Conservation (phyloP, 1,140 invertebrate genomes). For the Tachypleus tridentatus region DNA sequence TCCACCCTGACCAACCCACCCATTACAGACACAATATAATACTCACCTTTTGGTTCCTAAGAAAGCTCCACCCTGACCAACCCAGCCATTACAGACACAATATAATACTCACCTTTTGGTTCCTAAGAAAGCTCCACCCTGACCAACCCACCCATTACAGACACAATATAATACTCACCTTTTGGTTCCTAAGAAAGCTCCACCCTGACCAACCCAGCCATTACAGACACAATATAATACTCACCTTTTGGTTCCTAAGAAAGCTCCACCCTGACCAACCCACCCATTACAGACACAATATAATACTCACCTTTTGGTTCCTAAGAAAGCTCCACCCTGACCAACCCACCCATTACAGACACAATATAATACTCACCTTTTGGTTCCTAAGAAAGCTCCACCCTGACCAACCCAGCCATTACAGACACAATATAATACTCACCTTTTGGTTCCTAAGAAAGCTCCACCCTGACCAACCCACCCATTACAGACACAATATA, state of each 20-base stretch:
- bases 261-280: constrained; percentile 90
- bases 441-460: constrained; percentile 90
- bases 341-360: constrained; percentile 98
- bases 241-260: constrained; percentile 92
- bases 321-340: constrained; percentile 87
- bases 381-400: constrained; percentile 90
- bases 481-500: too few relatives aligned
- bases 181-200: constrained; percentile 91
- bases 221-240: too few relatives aligned
- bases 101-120: too few relatives aligned
- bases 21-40: too few relatives aligned
- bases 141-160: constrained; percentile 95
- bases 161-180: too few relatives aligned
- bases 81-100: too few relatives aligned
- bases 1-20: constrained; percentile 92
- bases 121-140: constrained; percentile 89
- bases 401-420: constrained; percentile 95
- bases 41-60: constrained; percentile 94
- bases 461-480: constrained; percentile 95
- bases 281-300: too few relatives aligned
- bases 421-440: too few relatives aligned
- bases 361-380: too few relatives aligned
- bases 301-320: constrained; percentile 96
- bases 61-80: constrained; percentile 85
- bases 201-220: constrained; percentile 94